phyloP scores from a whole-genome alignment of 1,140 invertebrate species.

The Bacillus rossius region DNA sequence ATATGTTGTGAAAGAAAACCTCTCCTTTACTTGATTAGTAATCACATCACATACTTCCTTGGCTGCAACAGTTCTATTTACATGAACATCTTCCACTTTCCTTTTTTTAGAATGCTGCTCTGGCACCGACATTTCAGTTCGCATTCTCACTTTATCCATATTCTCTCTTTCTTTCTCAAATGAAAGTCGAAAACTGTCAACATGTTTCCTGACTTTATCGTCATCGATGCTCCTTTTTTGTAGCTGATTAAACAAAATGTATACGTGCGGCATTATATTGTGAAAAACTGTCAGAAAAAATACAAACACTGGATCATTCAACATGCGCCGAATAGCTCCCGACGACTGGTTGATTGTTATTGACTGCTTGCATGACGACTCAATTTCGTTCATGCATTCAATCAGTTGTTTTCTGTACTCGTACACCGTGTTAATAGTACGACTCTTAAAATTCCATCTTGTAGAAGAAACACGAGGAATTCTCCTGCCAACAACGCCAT shows the following conservation, averaged over 20 bases:
- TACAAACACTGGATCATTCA: conserved; percentile 21
- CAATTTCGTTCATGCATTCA: conserved; percentile 17
- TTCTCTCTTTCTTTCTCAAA: conserved; percentile 1
- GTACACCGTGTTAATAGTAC: conserved; percentile 11
- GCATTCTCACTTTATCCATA: conserved; percentile 7
- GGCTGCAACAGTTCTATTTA: conserved; percentile 15
- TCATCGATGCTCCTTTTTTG: conserved; percentile 16
- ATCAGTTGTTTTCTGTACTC: conserved; percentile 17
- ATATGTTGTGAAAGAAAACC: conserved; percentile 20
- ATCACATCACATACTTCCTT: conserved; percentile 23
- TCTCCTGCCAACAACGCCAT: conserved; percentile 5
- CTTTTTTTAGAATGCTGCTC: not conserved
- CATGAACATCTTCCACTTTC: conserved; percentile 14
- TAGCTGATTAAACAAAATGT: conserved; percentile 22
- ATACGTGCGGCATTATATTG: conserved; percentile 22
- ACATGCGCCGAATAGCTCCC: conserved; percentile 7
- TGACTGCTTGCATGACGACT: conserved; percentile 1
- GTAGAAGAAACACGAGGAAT: conserved; percentile 14
- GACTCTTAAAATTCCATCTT: conserved; percentile 18
- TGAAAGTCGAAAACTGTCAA: conserved; percentile 18
- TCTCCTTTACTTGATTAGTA: conserved; percentile 16
- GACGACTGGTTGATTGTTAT: conserved; percentile 12
- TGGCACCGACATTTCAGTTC: conserved; percentile 17
- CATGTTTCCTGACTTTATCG: conserved; percentile 17
- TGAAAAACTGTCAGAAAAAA: conserved; percentile 24